Evolutionary conservation across 2,113 vertebrate species (phyloP), one percentile per base, ranked within the genome.

Genomic region (Paraplagusia blochii): DNA sequence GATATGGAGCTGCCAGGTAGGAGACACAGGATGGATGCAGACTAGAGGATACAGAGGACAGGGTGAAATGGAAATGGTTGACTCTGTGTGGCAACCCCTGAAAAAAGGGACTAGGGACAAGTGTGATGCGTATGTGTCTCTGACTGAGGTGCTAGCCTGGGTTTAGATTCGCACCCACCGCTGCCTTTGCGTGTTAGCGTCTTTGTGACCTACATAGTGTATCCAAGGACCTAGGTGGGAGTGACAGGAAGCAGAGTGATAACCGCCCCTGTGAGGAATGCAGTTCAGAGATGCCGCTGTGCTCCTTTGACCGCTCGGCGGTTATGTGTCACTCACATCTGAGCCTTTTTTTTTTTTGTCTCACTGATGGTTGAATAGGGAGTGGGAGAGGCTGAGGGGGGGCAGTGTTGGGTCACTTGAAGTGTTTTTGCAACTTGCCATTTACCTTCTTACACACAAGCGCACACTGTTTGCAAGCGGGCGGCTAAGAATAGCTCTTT

Each of bases 301-400:
- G 40, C 48, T 54, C 63, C 55, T 17, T 16, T 55, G 35, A 63
- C 47, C 11, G 8, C 5, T 59, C 56, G 38, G 53, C 29, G 4
- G 45, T 75, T 74, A 71, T 69, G 34, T 77, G 62, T 85, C 69
- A 79, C 50, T 74, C 77, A 62, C 53, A 75, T 55, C 55, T 69
- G 62, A 61, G 59, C 11, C 60, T 66, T 50, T 69, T 12, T 9
- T 10, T 36, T 40, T 68, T 75, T 72, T 62, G 49, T 56, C 59
- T 16, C 35, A n/a, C 54, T 48, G 46, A 59, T 59, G 9, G 43
- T 11, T 56, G 12, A 33, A 34, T 55, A 17, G 46, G 15, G 29
- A 19, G 43, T 1, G 14, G 5, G 22, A 11, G 11, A 10, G 13
- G 29, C 9, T 0, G 18, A 9, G 40, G 11, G 42, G 9, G 29